These are phyloP conservation scores for Pedicia rivosa DNA, from an alignment of 2,888 invertebrate genomes.

Conservation along the genomic window DNA sequence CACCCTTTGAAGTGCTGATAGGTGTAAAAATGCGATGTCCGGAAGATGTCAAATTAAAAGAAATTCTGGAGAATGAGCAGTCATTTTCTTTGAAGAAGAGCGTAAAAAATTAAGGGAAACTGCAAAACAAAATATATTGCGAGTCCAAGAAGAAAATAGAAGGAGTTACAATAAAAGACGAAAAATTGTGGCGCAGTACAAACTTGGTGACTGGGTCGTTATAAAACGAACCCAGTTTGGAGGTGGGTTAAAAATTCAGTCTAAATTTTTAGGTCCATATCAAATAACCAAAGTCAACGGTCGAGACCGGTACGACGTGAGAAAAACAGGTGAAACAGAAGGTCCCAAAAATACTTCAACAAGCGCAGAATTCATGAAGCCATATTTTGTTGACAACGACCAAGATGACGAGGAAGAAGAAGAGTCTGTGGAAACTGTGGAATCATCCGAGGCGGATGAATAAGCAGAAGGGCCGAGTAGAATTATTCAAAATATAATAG, in stretches of 20 bases:
- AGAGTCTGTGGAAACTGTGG: too few species aligned
- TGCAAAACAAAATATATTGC: constrained; percentile 10
- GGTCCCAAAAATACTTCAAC: background rate
- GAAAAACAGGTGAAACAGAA: constrained; percentile 14
- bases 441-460: too few species aligned
- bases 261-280: constrained; percentile 24
- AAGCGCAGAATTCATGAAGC: background rate
- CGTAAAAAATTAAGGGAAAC: constrained; percentile 8
- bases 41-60: constrained; percentile 11
- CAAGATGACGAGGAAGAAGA: too few species aligned
- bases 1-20: constrained; percentile 16
- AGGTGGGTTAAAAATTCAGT: constrained; percentile 19
- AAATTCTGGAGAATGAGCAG: constrained; percentile 7
- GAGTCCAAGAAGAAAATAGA: constrained; percentile 12
- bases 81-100: constrained; percentile 7
- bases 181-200: constrained; percentile 11
- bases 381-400: too few species aligned
- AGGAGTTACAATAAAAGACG: constrained; percentile 10
- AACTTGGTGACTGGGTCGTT: constrained; percentile 12
- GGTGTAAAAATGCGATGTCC: constrained; percentile 15
- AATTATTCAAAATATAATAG: too few species aligned
- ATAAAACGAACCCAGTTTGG: constrained; percentile 24
- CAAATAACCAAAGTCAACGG: too few species aligned
- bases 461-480: too few species aligned
- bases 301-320: too few species aligned